Conservation (phyloP, 2,888 invertebrate species). For the Dendrolimus pini region DNA sequence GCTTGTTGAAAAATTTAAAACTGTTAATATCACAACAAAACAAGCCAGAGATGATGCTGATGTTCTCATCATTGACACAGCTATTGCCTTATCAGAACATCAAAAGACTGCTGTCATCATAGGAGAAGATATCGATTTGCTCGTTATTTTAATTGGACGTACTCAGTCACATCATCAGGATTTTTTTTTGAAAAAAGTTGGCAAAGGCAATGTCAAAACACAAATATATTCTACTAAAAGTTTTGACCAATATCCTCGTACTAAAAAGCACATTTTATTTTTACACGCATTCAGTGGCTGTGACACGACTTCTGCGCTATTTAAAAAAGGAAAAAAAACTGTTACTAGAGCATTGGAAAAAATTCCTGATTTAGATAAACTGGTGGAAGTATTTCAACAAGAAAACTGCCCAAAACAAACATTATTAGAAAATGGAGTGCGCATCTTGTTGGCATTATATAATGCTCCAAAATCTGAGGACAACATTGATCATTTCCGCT, state of each 20-base stretch:
- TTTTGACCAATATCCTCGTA: slow-evolving; percentile 30
- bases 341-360: not conserved
- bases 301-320: not conserved
- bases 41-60: slow-evolving; percentile 39
- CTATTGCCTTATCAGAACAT: slow-evolving; percentile 24
- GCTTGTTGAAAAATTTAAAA: slow-evolving; percentile 32
- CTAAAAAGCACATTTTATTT: slow-evolving; percentile 21
- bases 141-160: slow-evolving; percentile 6
- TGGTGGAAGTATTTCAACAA: too few relatives aligned
- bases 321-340: too few relatives aligned
- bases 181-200: slow-evolving; percentile 24
- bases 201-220: slow-evolving; percentile 35
- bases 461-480: slow-evolving; percentile 24
- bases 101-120: slow-evolving; percentile 22
- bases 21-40: slow-evolving; percentile 35
- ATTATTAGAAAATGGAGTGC: slow-evolving; percentile 16
- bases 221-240: slow-evolving; percentile 33
- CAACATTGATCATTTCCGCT: slow-evolving; percentile 4
- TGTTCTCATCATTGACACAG: slow-evolving; percentile 38
- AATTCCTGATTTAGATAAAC: not conserved
- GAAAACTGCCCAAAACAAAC: slow-evolving; percentile 1
- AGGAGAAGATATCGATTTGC: slow-evolving; percentile 38
- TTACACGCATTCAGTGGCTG: slow-evolving; percentile 19
- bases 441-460: slow-evolving; percentile 24
- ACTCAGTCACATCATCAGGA: slow-evolving; percentile 4